These are phyloP conservation scores for Caranx melampygus DNA, from an alignment of 2,113 vertebrate genomes.

Conservation along the genomic window DNA sequence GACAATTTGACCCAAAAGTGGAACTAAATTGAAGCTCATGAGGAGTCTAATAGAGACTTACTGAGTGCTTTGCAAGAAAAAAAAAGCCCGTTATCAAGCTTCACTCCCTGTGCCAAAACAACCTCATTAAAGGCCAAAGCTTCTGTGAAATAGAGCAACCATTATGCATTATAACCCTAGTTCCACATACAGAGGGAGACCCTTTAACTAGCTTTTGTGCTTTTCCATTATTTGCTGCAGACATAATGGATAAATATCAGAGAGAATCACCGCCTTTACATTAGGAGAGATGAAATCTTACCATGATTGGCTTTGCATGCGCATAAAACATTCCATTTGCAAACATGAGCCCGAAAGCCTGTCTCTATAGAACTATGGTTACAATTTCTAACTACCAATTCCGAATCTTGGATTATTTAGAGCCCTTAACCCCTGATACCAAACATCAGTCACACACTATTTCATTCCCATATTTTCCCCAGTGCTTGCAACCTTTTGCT, in stretches of 20 bases:
- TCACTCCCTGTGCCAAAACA: constrained; percentile 50
- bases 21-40: constrained; percentile 34
- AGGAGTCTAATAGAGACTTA: constrained; percentile 27
- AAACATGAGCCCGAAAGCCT: neutral
- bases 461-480: neutral
- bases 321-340: constrained; percentile 7
- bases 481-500: neutral
- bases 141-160: constrained; percentile 44
- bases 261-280: constrained; percentile 1
- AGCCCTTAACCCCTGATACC: neutral
- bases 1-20: constrained; percentile 18
- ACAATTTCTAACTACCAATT: neutral
- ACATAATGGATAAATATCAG: constrained; percentile 33
- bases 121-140: constrained; percentile 49
- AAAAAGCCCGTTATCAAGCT: constrained; percentile 34
- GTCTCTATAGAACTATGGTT: neutral
- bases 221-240: constrained; percentile 32
- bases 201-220: constrained; percentile 11
- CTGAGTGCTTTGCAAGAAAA: constrained; percentile 34
- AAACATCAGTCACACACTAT: neutral
- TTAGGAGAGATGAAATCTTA: constrained; percentile 22
- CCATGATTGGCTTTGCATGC: neutral
- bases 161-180: constrained; percentile 30
- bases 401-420: neutral
- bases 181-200: constrained; percentile 9